phyloP scores from a whole-genome alignment of 2,888 invertebrate species.

The Perithous albicinctus region DNA sequence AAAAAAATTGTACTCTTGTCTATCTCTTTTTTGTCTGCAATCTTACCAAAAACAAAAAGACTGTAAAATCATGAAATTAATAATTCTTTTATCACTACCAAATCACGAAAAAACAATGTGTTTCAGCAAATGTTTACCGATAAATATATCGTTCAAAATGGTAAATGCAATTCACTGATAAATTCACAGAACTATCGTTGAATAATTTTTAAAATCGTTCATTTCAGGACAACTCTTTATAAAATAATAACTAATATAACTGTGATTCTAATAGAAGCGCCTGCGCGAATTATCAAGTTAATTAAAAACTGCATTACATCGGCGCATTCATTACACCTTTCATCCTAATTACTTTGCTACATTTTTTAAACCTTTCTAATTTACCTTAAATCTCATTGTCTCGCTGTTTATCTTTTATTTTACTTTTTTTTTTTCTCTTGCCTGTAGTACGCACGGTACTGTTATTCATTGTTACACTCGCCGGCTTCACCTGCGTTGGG shows the following conservation, averaged over 20 bases:
- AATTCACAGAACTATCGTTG: too few relatives aligned
- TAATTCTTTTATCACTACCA: too few relatives aligned
- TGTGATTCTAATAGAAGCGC: not conserved
- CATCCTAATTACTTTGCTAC: too few relatives aligned
- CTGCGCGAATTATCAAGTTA: not conserved
- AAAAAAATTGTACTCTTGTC: too few relatives aligned
- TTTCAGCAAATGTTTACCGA: too few relatives aligned
- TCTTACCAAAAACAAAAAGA: too few relatives aligned
- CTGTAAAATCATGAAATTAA: too few relatives aligned
- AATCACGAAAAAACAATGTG: too few relatives aligned
- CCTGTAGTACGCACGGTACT: conserved; percentile 52
- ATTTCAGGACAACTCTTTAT: not conserved
- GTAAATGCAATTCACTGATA: too few relatives aligned
- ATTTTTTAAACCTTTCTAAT: not conserved
- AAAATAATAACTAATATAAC: not conserved
- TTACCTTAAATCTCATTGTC: not conserved
- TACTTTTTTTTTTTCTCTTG: conserved; percentile 23
- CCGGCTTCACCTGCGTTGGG: conserved; percentile 27
- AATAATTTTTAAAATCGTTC: not conserved
- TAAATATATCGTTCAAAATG: too few relatives aligned
- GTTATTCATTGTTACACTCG: conserved; percentile 44
- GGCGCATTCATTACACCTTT: not conserved
- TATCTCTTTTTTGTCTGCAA: too few relatives aligned
- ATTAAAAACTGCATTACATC: not conserved
- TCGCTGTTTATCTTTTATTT: not conserved